Base-by-base conservation (phyloP, 2,797 vertebrate species). In the Sebastes matsubarae region DNA sequence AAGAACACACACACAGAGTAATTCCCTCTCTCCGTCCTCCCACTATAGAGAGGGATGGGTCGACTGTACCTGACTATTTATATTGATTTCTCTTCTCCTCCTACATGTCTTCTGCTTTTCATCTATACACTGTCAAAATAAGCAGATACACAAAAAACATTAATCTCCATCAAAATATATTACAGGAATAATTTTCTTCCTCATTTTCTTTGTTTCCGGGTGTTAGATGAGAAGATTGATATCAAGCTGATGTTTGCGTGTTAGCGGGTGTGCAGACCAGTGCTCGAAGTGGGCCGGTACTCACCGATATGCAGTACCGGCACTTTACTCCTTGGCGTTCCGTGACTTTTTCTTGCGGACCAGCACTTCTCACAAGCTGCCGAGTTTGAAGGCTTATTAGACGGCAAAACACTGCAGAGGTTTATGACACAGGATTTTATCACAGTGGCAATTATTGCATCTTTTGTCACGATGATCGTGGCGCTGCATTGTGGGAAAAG, bases 21-120 rank as follows among this genome's bases (percentile, higher is more conserved):
- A 89, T 82, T 87, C 63, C 57, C 22, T n/a, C 54, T 70, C 34
- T 58, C 34, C 50, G 32, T 79, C 75, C 38, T 77, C 58, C 69
- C 10, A 8, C 68, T 66, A n/a, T 6, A 72, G 6, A 58, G 20
- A 32, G 1, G 8, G 32, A 61, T 68, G 52, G 57, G 74, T 71
- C 70, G 50, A 71, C 46, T 55, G 52, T 57, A 34, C 63, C 72
- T 70, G 27, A 65, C 27, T 63, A 68, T 86, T 52, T 75, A 59
- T 72, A 73, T 16, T 32, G 11, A 60, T 68, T 34, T 79, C 24
- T 82, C 7, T 66, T 59, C 29, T 65, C 59, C 24, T 80, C 72
- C 36, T 54, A 8, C 32, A 50, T 42, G 5, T 57, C 10, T 46
- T 71, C 18, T 68, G 25, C 29, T 36, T 72, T 72, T 80, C 34